Conservation (phyloP, 2,113 vertebrate genomes). For the Columba janthina region DNA sequence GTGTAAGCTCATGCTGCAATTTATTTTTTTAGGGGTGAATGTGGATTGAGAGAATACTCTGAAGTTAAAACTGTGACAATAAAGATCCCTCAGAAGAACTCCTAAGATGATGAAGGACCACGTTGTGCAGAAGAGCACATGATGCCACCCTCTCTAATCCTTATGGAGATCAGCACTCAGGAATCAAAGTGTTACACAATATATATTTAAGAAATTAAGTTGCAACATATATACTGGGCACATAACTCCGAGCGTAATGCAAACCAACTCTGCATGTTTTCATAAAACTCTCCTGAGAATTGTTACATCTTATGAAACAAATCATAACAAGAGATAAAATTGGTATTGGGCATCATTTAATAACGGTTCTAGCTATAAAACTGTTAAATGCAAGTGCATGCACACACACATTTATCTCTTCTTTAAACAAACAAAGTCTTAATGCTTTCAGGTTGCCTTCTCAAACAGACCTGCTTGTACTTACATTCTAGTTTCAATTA, state of each 20-base stretch:
- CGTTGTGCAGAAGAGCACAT: conserved; percentile 33
- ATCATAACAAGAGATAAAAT: conserved; percentile 10
- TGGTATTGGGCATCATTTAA: conserved; percentile 20
- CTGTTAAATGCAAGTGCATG: conserved; percentile 37
- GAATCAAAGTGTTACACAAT: conserved; percentile 62
- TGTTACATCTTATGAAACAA: conserved; percentile 7
- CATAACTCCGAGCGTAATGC: not conserved
- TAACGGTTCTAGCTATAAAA: not conserved
- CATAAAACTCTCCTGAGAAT: conserved; percentile 39
- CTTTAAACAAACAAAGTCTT: conserved; percentile 46
- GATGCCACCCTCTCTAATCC: conserved; percentile 53
- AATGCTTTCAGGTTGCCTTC: conserved; percentile 23
- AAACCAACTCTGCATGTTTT: conserved; percentile 41
- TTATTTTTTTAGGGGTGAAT: conserved; percentile 86
- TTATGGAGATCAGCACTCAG: conserved; percentile 73
- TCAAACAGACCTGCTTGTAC: not conserved
- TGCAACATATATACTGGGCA: conserved; percentile 39
- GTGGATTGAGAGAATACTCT: conserved; percentile 92
- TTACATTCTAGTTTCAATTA: not conserved
- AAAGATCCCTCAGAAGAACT: conserved; percentile 94
- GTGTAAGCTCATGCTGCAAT: not conserved
- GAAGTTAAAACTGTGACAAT: conserved; percentile 98
- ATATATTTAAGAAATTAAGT: conserved; percentile 67
- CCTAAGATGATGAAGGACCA: conserved; percentile 74
- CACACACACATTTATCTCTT: conserved; percentile 18